phyloP scores from a whole-genome alignment of 2,888 invertebrate species.

The Apotomis turbidana region DNA sequence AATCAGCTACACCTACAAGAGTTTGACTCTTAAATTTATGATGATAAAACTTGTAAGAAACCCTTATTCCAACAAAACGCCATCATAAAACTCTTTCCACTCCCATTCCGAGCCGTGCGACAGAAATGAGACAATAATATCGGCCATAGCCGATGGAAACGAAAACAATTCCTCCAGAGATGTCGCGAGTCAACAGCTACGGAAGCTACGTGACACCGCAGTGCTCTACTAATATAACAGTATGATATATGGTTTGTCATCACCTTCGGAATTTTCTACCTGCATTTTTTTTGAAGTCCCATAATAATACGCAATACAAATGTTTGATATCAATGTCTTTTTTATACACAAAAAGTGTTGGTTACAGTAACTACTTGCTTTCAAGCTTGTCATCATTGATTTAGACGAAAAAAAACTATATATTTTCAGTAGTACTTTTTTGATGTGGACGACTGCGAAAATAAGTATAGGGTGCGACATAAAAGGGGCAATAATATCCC shows the following conservation, averaged over 20 bases:
- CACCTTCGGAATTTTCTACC: too few relatives aligned
- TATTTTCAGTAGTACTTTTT: too few relatives aligned
- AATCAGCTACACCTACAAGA: too few relatives aligned
- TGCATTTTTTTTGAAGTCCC: too few relatives aligned
- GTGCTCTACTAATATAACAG: not conserved
- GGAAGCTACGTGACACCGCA: constrained; percentile 28
- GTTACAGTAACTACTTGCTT: too few relatives aligned
- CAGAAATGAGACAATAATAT: constrained; percentile 32
- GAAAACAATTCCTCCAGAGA: constrained; percentile 39
- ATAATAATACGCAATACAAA: too few relatives aligned
- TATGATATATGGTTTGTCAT: not conserved
- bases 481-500: constrained; percentile 34
- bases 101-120: constrained; percentile 14
- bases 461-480: constrained; percentile 8
- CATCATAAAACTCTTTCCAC: constrained; percentile 5
- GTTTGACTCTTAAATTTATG: too few relatives aligned
- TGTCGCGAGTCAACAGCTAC: constrained; percentile 30
- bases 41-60: not conserved
- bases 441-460: too few relatives aligned
- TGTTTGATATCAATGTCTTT: too few relatives aligned
- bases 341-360: too few relatives aligned
- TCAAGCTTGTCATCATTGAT: too few relatives aligned
- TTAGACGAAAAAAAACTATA: too few relatives aligned
- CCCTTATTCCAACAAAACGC: not conserved
- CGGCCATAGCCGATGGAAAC: constrained; percentile 14